A percentile compares a stretch with the other conserved stretches of the same genome.
Evolutionary conservation across 2,113 vertebrate genomes (phyloP).

Genomic region (Felis catus): F.catus_Fca126_mat1.0 CM031414.1:117041001-117041500

Average conservation of each 20-base stretch:
- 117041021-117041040: neutral
- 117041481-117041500: neutral
- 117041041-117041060: neutral
- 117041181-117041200: neutral
- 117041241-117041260: neutral
- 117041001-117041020: neutral
- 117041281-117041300: neutral
- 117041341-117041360: neutral
- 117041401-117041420: neutral
- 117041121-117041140: fast-evolving
- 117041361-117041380: neutral
- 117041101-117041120: neutral
- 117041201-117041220: neutral
- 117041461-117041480: neutral
- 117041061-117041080: neutral
- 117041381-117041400: neutral
- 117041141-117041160: neutral
- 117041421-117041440: neutral
- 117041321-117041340: neutral
- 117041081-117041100: neutral
- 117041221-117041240: neutral
- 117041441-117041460: neutral
- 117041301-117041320: neutral
- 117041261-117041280: neutral
- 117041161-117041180: neutral